Percentiles rank a stretch among this genome's conserved stretches.
Conservation (phyloP, 2,797 vertebrate genomes). For the Crocidura indochinensis region DNA sequence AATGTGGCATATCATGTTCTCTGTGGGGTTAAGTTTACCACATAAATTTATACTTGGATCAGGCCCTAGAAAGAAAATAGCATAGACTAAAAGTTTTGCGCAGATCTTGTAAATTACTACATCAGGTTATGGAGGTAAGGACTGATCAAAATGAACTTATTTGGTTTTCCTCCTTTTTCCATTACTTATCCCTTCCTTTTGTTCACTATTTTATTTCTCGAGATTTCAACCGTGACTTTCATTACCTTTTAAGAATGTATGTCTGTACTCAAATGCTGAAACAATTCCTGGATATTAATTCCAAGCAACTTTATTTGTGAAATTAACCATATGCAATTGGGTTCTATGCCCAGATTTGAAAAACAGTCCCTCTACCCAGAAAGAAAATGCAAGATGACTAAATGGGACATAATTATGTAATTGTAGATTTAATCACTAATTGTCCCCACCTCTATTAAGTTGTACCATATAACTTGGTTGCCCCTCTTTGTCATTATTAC, state of each 20-base stretch:
- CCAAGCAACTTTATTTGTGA: constrained; percentile 55
- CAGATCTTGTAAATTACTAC: not conserved
- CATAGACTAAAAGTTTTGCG: not conserved
- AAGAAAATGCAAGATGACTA: not conserved
- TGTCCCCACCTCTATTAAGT: not conserved
- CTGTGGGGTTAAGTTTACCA: not conserved
- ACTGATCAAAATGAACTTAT: not conserved
- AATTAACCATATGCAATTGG: not conserved
- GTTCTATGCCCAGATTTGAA: not conserved
- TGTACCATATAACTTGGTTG: not conserved
- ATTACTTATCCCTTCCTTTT: not conserved
- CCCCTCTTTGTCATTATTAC: not conserved
- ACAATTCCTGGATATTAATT: constrained; percentile 46
- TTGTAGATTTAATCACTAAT: not conserved
- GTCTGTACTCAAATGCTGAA: not conserved
- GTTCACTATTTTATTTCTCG: not conserved
- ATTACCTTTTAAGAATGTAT: not conserved
- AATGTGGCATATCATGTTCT: not conserved
- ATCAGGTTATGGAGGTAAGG: not conserved
- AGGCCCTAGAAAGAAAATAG: not conserved
- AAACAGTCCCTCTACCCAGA: not conserved
- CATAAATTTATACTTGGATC: not conserved
- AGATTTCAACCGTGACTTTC: not conserved
- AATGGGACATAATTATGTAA: not conserved
- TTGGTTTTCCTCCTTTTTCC: not conserved